phyloP scores from a whole-genome alignment of 2,113 vertebrate genomes.

The Cepphus grylle region DNA sequence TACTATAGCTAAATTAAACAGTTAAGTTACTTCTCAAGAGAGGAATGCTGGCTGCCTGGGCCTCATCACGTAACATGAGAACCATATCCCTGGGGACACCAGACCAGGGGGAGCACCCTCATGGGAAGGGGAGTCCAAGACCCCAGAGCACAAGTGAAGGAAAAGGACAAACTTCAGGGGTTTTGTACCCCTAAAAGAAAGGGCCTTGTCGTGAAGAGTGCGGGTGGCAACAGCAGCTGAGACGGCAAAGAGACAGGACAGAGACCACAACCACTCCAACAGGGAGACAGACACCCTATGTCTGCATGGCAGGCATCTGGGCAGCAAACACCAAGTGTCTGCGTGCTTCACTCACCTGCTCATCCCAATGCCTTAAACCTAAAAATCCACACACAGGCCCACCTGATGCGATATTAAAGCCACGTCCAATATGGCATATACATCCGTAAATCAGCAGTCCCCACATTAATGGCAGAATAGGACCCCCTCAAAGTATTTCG shows the following conservation, averaged over 20 bases:
- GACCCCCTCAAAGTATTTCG: not conserved
- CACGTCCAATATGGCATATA: not conserved
- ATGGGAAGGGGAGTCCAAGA: not conserved
- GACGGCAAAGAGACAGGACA: not conserved
- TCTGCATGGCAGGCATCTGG: not conserved
- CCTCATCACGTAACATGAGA: rapidly evolving
- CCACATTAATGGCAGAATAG: not conserved
- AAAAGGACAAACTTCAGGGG: not conserved
- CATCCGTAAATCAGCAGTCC: not conserved
- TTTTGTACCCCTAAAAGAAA: not conserved
- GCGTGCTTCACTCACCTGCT: not conserved
- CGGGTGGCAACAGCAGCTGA: not conserved
- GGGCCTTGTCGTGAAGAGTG: too few species aligned
- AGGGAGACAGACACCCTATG: not conserved
- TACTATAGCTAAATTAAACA: not conserved
- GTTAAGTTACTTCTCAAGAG: not conserved
- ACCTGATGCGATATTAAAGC: not conserved
- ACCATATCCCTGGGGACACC: not conserved
- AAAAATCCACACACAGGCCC: not conserved
- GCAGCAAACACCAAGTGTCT: not conserved
- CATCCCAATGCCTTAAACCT: not conserved
- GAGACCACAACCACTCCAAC: not conserved
- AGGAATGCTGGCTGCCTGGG: not conserved
- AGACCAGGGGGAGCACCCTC: not conserved
- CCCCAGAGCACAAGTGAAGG: not conserved